These are phyloP conservation scores for Clanis bilineata DNA, from an alignment of 2,888 invertebrate genomes.

Conservation along the genomic window DNA sequence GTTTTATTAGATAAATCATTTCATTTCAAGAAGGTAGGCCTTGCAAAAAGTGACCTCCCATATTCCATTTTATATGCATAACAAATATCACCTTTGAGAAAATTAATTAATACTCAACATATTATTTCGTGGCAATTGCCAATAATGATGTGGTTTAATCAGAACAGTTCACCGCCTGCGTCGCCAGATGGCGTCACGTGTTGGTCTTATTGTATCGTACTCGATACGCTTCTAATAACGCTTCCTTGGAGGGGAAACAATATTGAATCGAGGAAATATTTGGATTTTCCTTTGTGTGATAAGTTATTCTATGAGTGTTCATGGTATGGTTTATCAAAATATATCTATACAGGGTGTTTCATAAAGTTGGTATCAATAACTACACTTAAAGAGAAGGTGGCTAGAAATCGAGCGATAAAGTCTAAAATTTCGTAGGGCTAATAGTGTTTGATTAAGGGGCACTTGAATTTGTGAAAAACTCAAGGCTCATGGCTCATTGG, in stretches of 20 bases:
- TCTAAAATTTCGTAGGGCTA: too few species aligned
- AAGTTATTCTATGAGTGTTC: background rate
- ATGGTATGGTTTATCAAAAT: background rate
- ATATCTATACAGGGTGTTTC: too few species aligned
- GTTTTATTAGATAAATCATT: too few species aligned
- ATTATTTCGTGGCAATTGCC: background rate
- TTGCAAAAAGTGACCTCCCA: too few species aligned
- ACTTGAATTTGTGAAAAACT: too few species aligned
- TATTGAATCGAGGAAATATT: slow-evolving; percentile 16
- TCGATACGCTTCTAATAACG: slow-evolving; percentile 31
- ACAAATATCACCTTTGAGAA: background rate
- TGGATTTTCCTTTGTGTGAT: background rate
- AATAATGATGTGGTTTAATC: slow-evolving; percentile 3
- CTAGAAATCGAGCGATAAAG: too few species aligned
- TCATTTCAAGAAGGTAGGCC: too few species aligned
- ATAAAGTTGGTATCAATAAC: too few species aligned
- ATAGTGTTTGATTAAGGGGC: too few species aligned
- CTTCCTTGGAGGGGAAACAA: slow-evolving; percentile 23
- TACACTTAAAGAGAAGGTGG: too few species aligned
- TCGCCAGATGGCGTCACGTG: slow-evolving; percentile 34
- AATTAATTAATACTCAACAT: background rate
- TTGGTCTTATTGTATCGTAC: slow-evolving; percentile 24
- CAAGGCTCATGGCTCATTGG: too few species aligned
- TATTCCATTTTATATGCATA: background rate
- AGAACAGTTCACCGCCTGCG: slow-evolving; percentile 14